Evolutionary conservation across 2,888 invertebrate species (phyloP).

Genomic region (Mesorhabditis sp.): DNA sequence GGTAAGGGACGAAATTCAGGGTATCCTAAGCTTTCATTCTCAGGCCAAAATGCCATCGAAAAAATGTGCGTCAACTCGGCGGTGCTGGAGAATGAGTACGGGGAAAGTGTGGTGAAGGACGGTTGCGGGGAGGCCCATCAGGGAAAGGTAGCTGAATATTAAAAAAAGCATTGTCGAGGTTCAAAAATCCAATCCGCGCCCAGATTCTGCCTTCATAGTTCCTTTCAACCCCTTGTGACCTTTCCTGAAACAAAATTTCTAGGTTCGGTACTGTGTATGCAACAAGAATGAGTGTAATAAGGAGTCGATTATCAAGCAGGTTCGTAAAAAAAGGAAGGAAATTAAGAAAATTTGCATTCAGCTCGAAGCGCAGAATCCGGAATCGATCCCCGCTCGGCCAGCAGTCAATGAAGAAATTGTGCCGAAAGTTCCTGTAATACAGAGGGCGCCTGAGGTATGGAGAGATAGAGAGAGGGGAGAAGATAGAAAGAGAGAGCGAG

Average conservation of each 20-base stretch:
- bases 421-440: too few species aligned
- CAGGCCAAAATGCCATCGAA: constrained; percentile 46
- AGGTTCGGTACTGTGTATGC: constrained; percentile 43
- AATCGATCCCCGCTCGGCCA: too few species aligned
- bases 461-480: too few species aligned
- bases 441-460: too few species aligned
- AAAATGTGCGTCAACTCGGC: constrained; percentile 49
- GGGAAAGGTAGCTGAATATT: not conserved
- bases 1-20: constrained; percentile 16
- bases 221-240: constrained; percentile 7
- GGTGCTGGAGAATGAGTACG: constrained; percentile 39
- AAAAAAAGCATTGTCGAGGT: constrained; percentile 5
- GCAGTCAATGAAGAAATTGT: too few species aligned
- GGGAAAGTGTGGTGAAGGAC: constrained; percentile 27
- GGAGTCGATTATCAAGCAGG: constrained; percentile 30
- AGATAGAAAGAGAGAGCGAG: too few species aligned
- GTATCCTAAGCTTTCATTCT: constrained; percentile 10
- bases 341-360: too few species aligned
- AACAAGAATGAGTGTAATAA: constrained; percentile 38
- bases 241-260: not conserved
- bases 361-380: too few species aligned
- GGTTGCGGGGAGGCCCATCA: constrained; percentile 27
- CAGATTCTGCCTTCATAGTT: too few species aligned
- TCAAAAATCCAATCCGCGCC: constrained; percentile 19
- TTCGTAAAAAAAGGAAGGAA: constrained; percentile 7